A percentile compares a stretch with the other conserved stretches of the same genome.
Evolutionary conservation across 2,797 vertebrate genomes (phyloP).

Genomic region (Emys orbicularis): DNA sequence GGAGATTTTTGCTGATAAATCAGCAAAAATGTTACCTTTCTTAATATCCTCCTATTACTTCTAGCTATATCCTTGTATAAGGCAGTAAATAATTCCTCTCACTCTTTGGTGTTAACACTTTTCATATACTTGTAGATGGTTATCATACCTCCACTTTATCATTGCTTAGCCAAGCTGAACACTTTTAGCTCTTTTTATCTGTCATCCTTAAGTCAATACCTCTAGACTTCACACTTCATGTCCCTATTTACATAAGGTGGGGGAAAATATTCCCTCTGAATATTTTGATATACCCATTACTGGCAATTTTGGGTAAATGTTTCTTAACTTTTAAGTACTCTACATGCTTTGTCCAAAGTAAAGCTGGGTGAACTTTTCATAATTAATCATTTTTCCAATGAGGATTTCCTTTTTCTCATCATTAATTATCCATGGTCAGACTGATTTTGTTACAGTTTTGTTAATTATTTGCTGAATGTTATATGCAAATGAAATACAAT

Average conservation of each 20-base stretch:
- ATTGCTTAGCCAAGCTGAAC: neutral
- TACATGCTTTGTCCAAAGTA: neutral
- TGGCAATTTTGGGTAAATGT: neutral
- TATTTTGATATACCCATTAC: neutral
- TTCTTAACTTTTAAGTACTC: neutral
- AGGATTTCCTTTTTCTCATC: neutral
- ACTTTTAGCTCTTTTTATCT: constrained; percentile 21
- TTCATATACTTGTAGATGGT: constrained; percentile 57
- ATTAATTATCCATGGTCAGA: neutral
- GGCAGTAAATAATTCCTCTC: constrained; percentile 29
- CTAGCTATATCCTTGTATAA: neutral
- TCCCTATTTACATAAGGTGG: neutral
- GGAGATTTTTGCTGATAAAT: constrained; percentile 30
- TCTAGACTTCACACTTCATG: neutral
- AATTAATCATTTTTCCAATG: neutral
- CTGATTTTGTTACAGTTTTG: neutral
- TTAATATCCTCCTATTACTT: constrained; percentile 44
- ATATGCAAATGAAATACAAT: neutral
- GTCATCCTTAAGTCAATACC: constrained; percentile 30
- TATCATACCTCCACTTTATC: constrained; percentile 58
- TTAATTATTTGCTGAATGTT: neutral
- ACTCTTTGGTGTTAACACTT: constrained; percentile 42
- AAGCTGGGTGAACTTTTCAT: neutral
- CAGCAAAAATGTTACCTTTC: constrained; percentile 45
- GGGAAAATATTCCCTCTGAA: neutral